Conservation (phyloP, 2,113 vertebrate species). For the Campylorhamphus procurvoides region DNA sequence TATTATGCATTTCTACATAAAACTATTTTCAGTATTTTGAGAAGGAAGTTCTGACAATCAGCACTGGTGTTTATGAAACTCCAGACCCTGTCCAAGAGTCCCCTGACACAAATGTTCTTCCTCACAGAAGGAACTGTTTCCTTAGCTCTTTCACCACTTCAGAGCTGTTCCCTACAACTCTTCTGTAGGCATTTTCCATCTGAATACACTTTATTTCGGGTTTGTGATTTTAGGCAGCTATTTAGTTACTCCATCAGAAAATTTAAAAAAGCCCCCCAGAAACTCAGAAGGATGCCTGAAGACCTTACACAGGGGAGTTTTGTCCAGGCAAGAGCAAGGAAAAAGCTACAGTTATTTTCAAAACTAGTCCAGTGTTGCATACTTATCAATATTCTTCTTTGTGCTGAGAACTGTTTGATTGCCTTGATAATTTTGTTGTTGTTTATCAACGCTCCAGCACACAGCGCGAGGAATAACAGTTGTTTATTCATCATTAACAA, state of each 20-base stretch:
- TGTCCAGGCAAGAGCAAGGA: neutral
- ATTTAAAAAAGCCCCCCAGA: neutral
- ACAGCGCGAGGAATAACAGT: neutral
- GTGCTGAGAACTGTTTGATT: neutral
- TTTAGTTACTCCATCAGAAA: neutral
- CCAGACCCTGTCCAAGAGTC: conserved; percentile 44
- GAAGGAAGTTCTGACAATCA: conserved; percentile 57
- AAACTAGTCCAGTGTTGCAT: neutral
- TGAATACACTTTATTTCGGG: conserved; percentile 7
- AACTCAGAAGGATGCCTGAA: neutral
- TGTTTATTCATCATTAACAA: conserved; percentile 10
- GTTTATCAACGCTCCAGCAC: neutral
- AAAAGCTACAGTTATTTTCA: neutral
- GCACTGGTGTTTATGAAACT: conserved; percentile 58
- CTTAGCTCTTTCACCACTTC: conserved; percentile 31
- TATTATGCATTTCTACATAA: conserved; percentile 42
- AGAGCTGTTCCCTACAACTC: neutral
- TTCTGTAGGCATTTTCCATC: neutral
- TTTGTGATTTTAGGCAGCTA: neutral
- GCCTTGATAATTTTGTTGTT: neutral
- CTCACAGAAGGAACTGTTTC: conserved; percentile 49
- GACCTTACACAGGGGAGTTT: neutral
- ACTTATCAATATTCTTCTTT: neutral
- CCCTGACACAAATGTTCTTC: conserved; percentile 53
- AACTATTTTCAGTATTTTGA: conserved; percentile 57